Conservation (phyloP, 2,113 vertebrate genomes). For the Lates calcarifer region DNA sequence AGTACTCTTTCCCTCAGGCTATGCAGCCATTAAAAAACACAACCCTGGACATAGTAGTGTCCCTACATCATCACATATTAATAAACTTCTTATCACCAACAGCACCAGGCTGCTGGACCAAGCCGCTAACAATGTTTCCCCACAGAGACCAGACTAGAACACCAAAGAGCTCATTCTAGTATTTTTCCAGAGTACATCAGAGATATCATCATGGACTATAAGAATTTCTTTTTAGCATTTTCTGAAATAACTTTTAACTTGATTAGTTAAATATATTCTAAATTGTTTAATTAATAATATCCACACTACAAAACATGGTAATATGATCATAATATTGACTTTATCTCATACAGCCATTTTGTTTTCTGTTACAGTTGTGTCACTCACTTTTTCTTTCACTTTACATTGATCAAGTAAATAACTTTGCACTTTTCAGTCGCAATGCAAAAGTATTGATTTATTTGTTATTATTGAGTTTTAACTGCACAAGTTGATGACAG, state of each 20-base stretch:
- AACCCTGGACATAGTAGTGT: background rate
- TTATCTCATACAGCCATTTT: background rate
- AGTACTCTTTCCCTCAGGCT: background rate
- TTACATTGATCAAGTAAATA: background rate
- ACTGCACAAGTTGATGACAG: background rate
- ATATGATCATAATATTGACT: background rate
- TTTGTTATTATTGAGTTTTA: background rate
- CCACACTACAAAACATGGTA: background rate
- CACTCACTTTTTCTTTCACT: background rate
- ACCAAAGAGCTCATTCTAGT: background rate
- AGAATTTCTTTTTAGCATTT: background rate
- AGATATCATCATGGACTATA: background rate
- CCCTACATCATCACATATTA: slow-evolving; percentile 16
- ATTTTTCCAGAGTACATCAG: background rate
- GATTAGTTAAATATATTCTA: background rate
- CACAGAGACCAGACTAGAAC: slow-evolving; percentile 14
- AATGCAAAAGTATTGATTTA: background rate
- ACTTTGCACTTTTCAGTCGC: background rate
- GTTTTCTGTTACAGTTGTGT: too few species aligned
- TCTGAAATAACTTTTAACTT: background rate
- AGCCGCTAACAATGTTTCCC: slow-evolving; percentile 3
- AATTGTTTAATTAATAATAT: background rate
- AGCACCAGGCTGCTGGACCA: slow-evolving; percentile 10
- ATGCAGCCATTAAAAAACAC: slow-evolving; percentile 6
- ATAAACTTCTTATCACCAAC: slow-evolving; percentile 18